Conservation (phyloP, 2,113 vertebrate genomes). For the Noctilio leporinus region DNA sequence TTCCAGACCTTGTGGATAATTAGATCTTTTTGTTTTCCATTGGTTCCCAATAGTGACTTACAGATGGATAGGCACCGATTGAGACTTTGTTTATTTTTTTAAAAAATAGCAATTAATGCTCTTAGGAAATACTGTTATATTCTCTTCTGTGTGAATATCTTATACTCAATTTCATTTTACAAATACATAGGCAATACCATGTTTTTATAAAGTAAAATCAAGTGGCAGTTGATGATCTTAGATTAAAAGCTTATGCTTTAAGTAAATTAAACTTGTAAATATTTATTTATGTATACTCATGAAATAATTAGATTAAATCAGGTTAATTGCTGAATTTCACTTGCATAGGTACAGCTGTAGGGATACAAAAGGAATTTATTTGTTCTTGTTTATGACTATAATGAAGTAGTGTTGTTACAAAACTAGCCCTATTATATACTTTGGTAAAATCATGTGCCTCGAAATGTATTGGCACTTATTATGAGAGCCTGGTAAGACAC, state of each 20-base stretch:
- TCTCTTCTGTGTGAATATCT: background rate
- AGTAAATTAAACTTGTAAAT: conserved; percentile 1
- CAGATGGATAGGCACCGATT: conserved; percentile 7
- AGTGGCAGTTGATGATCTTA: background rate
- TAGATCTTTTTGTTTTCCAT: conserved; percentile 48
- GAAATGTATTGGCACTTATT: background rate
- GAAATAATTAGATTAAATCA: conserved; percentile 10
- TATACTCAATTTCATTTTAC: background rate
- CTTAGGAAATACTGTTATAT: conserved; percentile 4
- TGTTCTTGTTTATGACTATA: background rate
- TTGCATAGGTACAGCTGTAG: background rate
- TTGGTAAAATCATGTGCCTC: conserved; percentile 6
- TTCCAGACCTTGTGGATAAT: conserved; percentile 63
- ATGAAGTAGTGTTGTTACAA: conserved; percentile 8
- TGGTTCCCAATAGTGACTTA: conserved; percentile 32
- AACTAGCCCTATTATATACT: background rate
- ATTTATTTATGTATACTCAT: background rate
- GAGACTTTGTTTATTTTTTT: conserved; percentile 53
- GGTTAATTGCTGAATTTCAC: conserved; percentile 23
- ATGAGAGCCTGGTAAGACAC: background rate
- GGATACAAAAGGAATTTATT: background rate
- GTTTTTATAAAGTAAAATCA: conserved; percentile 24
- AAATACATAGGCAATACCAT: background rate
- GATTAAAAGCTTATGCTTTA: conserved; percentile 10
- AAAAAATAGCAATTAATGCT: background rate